Evolutionary conservation across 2,113 vertebrate genomes (phyloP), one percentile per base, ranked within the genome.

Genomic region (Solenodon paradoxus): DNA sequence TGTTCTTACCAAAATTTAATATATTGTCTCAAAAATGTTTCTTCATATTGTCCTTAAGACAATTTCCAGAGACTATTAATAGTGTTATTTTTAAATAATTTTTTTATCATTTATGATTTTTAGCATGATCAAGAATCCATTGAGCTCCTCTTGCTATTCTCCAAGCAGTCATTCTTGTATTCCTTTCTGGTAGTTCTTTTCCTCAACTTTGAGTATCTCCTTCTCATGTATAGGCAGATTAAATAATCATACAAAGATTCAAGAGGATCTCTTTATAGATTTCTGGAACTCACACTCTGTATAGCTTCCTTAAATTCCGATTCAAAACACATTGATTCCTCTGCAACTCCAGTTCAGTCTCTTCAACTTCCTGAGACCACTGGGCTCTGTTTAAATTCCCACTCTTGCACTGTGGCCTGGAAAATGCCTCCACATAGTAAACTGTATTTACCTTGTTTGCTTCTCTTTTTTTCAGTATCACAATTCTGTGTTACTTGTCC

Each of bases 11-110:
- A 75, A 93, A 75, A 40, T 95, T 88, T 71, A 77, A 20, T 82
- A 63, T 2, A 55, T 59, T 86, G 90, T 93, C 75, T 72, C 49
- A 81, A n/a, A 94, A 74, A 78, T 90, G 11, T 81, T 96, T 93
- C 38, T 71, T 78, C 12, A 53, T 66, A 61, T 77, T 3, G 42
- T 24, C 15, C 24, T 77, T 78, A 53, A 16, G 9, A 47, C 2
- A 61, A 47, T 87, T 92, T 94, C 40, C 30, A 68, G 71, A 86
- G 20, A 74, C 63, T 88, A 68, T 69, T 88, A 15, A 5, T 22
- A 15, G 77, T 86, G 15, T 81, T 93, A 9, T 16, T 68, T 81
- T 86, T 82, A 63, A 35, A 28, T 53, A 69, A 53, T 92, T 78
- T 95, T 78, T 95, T 84, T 4, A 90, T 3, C 32, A 86, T 35